A percentile compares a stretch with the other conserved stretches of the same genome.
Evolutionary conservation across 1,140 invertebrate genomes (phyloP).

Genomic region (Zaprionus ghesquierei): DNA sequence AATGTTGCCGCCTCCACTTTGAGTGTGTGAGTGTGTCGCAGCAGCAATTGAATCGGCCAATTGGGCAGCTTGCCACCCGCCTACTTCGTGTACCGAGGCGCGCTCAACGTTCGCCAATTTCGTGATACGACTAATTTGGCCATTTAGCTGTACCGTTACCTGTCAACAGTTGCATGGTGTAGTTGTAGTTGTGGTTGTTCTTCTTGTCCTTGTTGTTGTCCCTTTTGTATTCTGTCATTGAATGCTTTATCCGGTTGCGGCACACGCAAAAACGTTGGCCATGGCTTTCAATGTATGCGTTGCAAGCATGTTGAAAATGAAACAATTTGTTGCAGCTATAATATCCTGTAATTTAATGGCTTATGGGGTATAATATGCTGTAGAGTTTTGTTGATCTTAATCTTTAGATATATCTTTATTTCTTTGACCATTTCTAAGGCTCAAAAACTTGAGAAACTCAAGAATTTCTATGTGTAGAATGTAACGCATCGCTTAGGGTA

Average conservation of each 20-base stretch:
- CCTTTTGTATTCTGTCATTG: slow-evolving; percentile 20
- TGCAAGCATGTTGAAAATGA: slow-evolving; percentile 30
- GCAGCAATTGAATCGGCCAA: slow-evolving; percentile 1
- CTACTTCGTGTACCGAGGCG: slow-evolving; percentile 22
- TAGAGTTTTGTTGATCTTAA: neutral
- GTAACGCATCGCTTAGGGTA: neutral
- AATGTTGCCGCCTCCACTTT: neutral
- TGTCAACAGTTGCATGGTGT: slow-evolving; percentile 6
- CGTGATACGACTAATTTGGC: slow-evolving; percentile 66
- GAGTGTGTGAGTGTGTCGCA: neutral
- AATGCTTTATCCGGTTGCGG: slow-evolving; percentile 21
- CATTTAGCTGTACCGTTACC: slow-evolving; percentile 51
- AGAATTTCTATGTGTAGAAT: neutral
- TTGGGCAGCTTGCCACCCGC: neutral
- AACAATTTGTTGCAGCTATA: slow-evolving; percentile 33
- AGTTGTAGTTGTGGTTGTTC: neutral
- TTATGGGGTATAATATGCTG: neutral
- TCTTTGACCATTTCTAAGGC: too few relatives aligned
- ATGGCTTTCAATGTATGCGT: neutral
- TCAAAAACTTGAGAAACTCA: neutral
- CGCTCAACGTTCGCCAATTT: slow-evolving; percentile 22
- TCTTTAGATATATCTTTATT: neutral
- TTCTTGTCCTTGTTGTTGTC: neutral
- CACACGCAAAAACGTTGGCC: slow-evolving; percentile 16
- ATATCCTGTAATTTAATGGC: neutral